Percentiles rank a stretch among this genome's conserved stretches.
Evolutionary conservation across 2,113 vertebrate genomes (phyloP).

Genomic region (Corynorhinus townsendii): DNA sequence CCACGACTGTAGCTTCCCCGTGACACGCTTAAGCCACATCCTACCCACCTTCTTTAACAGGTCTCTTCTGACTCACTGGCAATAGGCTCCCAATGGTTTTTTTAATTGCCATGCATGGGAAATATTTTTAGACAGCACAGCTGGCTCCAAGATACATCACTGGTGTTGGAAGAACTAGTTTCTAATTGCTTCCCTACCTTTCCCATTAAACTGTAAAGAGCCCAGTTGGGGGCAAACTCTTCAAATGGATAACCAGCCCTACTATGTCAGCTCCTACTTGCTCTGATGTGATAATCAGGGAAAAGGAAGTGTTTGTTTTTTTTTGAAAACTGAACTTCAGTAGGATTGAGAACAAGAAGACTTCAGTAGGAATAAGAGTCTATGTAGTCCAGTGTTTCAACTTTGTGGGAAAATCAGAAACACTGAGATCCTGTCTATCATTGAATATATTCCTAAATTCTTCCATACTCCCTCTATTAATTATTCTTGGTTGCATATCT

Average conservation of each 20-base stretch:
- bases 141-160: conserved; percentile 41
- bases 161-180: conserved; percentile 46
- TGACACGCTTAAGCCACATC: conserved; percentile 28
- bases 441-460: neutral
- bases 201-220: conserved; percentile 52
- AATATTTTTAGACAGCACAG: conserved; percentile 61
- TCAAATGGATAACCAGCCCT: conserved; percentile 59
- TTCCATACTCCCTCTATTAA: neutral
- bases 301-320: neutral
- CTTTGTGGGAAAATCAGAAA: neutral
- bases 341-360: neutral
- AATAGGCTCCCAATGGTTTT: conserved; percentile 43
- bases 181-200: conserved; percentile 68
- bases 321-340: neutral
- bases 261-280: conserved; percentile 43
- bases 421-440: neutral
- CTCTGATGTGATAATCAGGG: conserved; percentile 51
- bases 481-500: neutral
- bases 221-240: conserved; percentile 29
- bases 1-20: neutral
- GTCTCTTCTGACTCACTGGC: conserved; percentile 46
- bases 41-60: conserved; percentile 25
- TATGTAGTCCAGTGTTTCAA: neutral
- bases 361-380: neutral
- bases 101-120: conserved; percentile 58